Evolutionary conservation across 2,797 vertebrate species (phyloP), one percentile per base, ranked within the genome.

Genomic region (Vireo griseus): DNA sequence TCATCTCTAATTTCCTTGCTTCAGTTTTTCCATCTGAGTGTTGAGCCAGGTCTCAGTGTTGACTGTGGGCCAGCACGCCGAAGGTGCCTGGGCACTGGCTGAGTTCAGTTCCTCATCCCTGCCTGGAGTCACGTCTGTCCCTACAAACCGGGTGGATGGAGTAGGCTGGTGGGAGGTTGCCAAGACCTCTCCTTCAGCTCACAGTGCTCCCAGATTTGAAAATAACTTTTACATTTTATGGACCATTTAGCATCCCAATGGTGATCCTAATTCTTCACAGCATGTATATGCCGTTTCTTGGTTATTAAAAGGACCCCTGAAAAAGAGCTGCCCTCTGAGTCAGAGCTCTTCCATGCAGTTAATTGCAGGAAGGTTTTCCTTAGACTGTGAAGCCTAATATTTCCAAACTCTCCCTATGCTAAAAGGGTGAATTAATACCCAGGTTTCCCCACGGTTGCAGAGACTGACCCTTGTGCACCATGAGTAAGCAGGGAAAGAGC

Each of bases 381-480:
- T 92, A 31, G 67, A 42, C 55, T 37, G 29, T 45, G 67, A 90
- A 28, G n/a, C 52, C 93, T 88, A 86, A 59, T 85, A 29, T 89
- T 86, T 93, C 72, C 68, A 77, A 83, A 77, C 69, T 74, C 47
- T 96, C 50, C 77, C 72, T 95, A 26, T 79, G 55, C 88, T 84
- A 71, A 90, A 80, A 88, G 68, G 75, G 54, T 95, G 91, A 97
- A 95, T 97, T 97, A 94, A 95, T 96, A 94, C 91, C 84, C 66
- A 68, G 19, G 87, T 96, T 95, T 78, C 86, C 71, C 42, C 26
- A 33, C 0, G 7, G 82, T 68, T 96, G 62, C 91, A 52, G 95
- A 92, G 84, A 78, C 75, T 96, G 89, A 94, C 93, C 86, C 94
- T 89, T 94, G 78, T 88, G 78, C 35, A 72, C 92, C 35, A 8